Conservation (phyloP, 35 echinoderm and acorn worm genomes). For the Holothuria glaberrima region DNA sequence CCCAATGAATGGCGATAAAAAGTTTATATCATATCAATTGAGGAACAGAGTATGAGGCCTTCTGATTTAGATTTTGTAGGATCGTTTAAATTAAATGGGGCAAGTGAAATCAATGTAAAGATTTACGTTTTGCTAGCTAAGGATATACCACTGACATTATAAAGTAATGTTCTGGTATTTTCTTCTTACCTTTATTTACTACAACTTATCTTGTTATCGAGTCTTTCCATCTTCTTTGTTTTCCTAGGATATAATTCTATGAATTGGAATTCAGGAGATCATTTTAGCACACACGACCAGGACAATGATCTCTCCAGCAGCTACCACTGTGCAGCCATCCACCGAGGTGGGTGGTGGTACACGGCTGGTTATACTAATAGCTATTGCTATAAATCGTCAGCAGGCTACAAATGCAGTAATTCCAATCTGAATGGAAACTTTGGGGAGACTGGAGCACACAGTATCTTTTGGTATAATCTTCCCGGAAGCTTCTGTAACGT, state of each 20-base stretch:
- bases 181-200: too few relatives aligned
- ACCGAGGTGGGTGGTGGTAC: constrained; percentile 29
- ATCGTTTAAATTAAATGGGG: too few relatives aligned
- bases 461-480: constrained; percentile 1
- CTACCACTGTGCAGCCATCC: not conserved
- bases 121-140: too few relatives aligned
- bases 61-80: too few relatives aligned
- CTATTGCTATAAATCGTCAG: not conserved
- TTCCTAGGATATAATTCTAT: not conserved
- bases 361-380: not conserved
- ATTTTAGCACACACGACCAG: constrained; percentile 23
- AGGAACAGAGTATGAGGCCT: too few relatives aligned
- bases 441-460: not conserved
- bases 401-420: not conserved
- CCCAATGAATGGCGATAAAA: too few relatives aligned
- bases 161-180: too few relatives aligned
- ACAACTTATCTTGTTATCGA: too few relatives aligned
- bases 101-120: too few relatives aligned
- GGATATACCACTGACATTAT: too few relatives aligned
- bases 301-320: constrained; percentile 4
- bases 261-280: not conserved
- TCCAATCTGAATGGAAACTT: constrained; percentile 48
- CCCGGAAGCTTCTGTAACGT: not conserved
- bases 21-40: too few relatives aligned
- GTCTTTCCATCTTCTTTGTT: not conserved